Evolutionary conservation across 2,797 vertebrate genomes (phyloP).

Genomic region (Chelon auratus): DNA sequence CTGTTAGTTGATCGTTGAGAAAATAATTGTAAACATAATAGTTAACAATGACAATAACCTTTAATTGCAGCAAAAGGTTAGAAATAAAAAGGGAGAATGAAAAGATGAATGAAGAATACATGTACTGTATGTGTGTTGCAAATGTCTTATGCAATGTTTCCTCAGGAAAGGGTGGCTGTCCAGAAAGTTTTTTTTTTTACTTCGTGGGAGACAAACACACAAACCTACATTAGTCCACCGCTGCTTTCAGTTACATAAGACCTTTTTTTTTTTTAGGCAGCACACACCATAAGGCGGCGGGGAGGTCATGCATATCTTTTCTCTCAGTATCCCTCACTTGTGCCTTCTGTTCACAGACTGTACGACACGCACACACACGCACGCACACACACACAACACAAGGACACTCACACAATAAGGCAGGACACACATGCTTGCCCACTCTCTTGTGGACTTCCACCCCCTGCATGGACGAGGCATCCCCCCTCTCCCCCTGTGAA

Average conservation of each 20-base stretch:
- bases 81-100: neutral
- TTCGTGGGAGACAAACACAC: constrained; percentile 67
- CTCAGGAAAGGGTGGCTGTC: constrained; percentile 53
- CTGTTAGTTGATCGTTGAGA: neutral
- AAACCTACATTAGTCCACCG: constrained; percentile 64
- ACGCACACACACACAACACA: constrained; percentile 25
- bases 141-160: constrained; percentile 70
- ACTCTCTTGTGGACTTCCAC: constrained; percentile 60
- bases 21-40: neutral
- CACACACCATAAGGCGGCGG: constrained; percentile 65
- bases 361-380: constrained; percentile 20
- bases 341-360: constrained; percentile 76
- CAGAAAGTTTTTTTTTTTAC: constrained; percentile 65
- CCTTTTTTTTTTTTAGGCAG: constrained; percentile 50
- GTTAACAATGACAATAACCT: neutral
- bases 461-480: constrained; percentile 67
- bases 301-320: constrained; percentile 69
- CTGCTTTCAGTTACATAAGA: constrained; percentile 70
- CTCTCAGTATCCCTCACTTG: constrained; percentile 62
- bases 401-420: neutral
- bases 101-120: constrained; percentile 1
- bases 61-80: neutral
- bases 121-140: constrained; percentile 30
- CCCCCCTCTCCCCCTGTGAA: constrained; percentile 66
- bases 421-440: constrained; percentile 10